Conservation (phyloP, 2,113 vertebrate species). For the Lophotis ruficrista region DNA sequence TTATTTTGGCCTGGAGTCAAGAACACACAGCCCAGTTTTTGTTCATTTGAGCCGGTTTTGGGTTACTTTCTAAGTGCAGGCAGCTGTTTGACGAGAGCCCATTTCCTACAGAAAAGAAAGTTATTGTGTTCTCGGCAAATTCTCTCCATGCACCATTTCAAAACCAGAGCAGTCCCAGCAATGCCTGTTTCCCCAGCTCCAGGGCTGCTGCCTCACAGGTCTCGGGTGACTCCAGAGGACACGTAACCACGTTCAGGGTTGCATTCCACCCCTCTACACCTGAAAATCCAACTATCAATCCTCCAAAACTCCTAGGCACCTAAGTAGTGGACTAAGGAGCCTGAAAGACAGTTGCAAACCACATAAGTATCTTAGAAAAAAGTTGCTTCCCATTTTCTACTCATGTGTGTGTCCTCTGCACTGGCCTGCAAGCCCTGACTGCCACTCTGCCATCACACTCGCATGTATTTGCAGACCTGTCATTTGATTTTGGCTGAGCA, state of each 20-base stretch:
- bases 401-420: neutral
- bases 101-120: constrained; percentile 11
- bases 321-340: neutral
- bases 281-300: neutral
- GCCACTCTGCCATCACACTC: neutral
- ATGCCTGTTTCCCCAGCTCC: neutral
- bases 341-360: neutral
- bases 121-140: neutral
- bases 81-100: neutral
- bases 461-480: neutral
- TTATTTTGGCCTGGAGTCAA: constrained; percentile 56
- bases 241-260: rapidly evolving
- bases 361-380: neutral
- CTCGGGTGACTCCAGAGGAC: neutral
- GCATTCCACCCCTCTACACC: neutral
- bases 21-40: constrained; percentile 27
- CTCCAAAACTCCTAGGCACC: neutral
- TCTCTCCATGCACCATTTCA: neutral
- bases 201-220: neutral
- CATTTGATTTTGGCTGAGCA: neutral
- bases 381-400: neutral
- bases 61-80: constrained; percentile 26
- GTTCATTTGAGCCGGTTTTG: constrained; percentile 11
- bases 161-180: neutral
- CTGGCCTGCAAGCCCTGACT: neutral